Conservation (phyloP, 1,140 invertebrate species). For the Dendroctonus valens region DNA sequence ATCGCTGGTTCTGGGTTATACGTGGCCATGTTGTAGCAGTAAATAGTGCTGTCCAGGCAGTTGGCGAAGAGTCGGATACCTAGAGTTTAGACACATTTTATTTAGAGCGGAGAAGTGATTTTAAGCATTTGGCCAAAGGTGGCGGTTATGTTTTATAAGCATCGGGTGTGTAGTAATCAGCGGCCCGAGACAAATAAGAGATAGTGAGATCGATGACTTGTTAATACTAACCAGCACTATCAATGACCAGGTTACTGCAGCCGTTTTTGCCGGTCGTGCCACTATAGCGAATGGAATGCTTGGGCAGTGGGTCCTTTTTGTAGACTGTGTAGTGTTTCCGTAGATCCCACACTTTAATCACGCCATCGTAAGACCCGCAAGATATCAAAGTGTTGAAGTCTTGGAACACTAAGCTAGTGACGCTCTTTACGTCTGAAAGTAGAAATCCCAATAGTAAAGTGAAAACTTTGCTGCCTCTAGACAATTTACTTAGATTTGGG, state of each 20-base stretch:
- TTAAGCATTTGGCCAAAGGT: no score
- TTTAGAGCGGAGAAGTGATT: no score
- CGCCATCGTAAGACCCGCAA: slow-evolving; percentile 77
- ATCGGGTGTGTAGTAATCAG: background rate
- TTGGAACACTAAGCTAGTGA: slow-evolving; percentile 79
- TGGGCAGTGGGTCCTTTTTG: slow-evolving; percentile 68
- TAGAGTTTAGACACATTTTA: slow-evolving; percentile 21
- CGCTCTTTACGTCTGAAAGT: slow-evolving; percentile 54
- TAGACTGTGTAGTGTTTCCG: slow-evolving; percentile 73
- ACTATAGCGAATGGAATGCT: slow-evolving; percentile 68
- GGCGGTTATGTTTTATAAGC: no score
- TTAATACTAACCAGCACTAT: slow-evolving; percentile 54
- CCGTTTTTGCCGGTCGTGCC: slow-evolving; percentile 69
- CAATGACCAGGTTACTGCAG: slow-evolving; percentile 75
- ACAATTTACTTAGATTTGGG: no score
- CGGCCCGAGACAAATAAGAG: background rate
- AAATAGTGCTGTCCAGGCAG: slow-evolving; percentile 83
- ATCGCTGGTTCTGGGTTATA: slow-evolving; percentile 65
- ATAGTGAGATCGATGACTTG: background rate
- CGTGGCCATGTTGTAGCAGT: slow-evolving; percentile 76
- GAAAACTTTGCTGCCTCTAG: no score
- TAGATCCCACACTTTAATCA: slow-evolving; percentile 86
- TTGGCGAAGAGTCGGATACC: slow-evolving; percentile 74
- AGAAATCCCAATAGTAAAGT: no score
- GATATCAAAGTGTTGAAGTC: slow-evolving; percentile 74